Evolutionary conservation across 2,888 invertebrate genomes (phyloP), one percentile per base, ranked within the genome.

Genomic region (Buathra laborator): DNA sequence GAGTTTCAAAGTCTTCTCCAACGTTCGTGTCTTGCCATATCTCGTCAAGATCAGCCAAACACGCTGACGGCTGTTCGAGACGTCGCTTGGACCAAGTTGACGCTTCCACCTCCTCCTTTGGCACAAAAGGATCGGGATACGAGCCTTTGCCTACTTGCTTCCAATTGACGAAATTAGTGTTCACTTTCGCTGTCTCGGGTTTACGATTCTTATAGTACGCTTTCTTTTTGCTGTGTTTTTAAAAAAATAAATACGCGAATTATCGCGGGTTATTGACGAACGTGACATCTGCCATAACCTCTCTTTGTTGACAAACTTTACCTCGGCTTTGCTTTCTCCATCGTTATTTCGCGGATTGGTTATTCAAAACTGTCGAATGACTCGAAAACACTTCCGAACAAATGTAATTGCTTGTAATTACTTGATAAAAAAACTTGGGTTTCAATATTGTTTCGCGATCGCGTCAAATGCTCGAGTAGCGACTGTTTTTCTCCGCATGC

Each of bases 1-100:
- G 88, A 70, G 92, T 88, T 68, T 93, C 89, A 84, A 94, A 95
- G 78, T 95, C 93, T 9, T 92, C 93, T 0, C 92, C 94, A 86
- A 87, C 94, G 81, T 29, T 92, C 90, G 67, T 93, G 90, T 67
- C 92, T 87, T 68, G 89, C 90, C 79, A 82, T 67, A 78, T 84
- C 56, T 86, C 80, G 44, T 81, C 83, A n/a, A 86, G 46, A 14
- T 86, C 77, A 46, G 79, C 83, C 19, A 85, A 43, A 59, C 85
- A 81, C 14, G 85, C 77, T 19, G 72, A 66, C 9, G 83, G 80
- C 59, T 86, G 86, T 7, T 66, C 66, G 2, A 86, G 46, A 59
- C 76, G 46, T 53, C 84, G 53, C 37, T 85, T 80, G 0, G 62
- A 46, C 44, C 68, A 81, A 12, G 32, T 70, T 3, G 16, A 0